phyloP scores from a whole-genome alignment of 1,140 invertebrate species.

The Euura lappo region DNA sequence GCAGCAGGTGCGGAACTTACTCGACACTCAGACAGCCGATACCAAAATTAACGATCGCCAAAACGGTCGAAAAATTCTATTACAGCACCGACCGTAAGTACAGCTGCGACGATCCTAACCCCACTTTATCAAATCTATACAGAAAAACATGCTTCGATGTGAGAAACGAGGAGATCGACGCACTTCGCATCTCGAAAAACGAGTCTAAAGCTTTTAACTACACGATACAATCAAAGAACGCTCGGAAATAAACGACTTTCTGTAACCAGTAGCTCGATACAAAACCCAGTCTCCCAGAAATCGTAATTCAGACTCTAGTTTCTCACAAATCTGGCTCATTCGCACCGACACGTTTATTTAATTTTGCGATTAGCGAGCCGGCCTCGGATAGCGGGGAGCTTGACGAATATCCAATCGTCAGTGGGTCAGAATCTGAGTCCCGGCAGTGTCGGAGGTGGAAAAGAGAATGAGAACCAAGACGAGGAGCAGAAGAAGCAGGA shows the following conservation, averaged over 20 bases:
- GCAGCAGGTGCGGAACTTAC: constrained; percentile 30
- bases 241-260: too few relatives aligned
- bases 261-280: too few relatives aligned
- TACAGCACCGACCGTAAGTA: constrained; percentile 41
- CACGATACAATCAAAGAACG: too few relatives aligned
- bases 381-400: constrained; percentile 42
- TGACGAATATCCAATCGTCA: constrained; percentile 44
- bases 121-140: not conserved
- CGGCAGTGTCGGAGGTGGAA: not conserved
- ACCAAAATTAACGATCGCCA: constrained; percentile 31
- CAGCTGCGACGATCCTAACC: constrained; percentile 30
- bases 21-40: constrained; percentile 33
- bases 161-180: too few relatives aligned
- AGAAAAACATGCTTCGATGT: too few relatives aligned
- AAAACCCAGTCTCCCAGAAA: too few relatives aligned
- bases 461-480: constrained; percentile 19
- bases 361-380: constrained; percentile 23
- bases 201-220: too few relatives aligned
- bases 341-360: not conserved
- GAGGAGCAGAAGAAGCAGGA: constrained; percentile 48
- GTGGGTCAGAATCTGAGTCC: constrained; percentile 20
- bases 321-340: too few relatives aligned
- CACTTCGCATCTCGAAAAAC: too few relatives aligned
- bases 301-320: too few relatives aligned
- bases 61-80: constrained; percentile 32